Conservation (phyloP, 2,797 vertebrate genomes). For the Neosalanx taihuensis region DNA sequence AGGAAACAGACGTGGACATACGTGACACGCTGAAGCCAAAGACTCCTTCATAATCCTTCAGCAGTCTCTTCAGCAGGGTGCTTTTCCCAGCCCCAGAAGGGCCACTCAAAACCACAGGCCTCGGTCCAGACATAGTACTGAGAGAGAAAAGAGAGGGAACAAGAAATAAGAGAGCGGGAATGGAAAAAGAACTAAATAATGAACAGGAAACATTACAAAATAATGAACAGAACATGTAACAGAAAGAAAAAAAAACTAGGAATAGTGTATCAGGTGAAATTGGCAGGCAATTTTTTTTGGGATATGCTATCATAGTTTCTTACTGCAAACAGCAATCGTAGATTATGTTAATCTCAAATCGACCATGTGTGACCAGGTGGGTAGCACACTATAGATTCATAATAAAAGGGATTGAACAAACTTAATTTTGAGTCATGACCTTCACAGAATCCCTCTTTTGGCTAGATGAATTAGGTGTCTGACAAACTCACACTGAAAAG, state of each 20-base stretch:
- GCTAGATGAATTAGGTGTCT: slow-evolving; percentile 18
- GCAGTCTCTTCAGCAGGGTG: slow-evolving; percentile 88
- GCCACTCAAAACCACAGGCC: slow-evolving; percentile 92
- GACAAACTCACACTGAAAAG: background rate
- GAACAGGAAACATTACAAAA: background rate
- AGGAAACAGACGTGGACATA: slow-evolving; percentile 63
- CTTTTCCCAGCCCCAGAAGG: slow-evolving; percentile 97
- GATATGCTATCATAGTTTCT: no score
- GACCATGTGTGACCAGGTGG: no score
- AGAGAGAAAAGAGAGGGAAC: slow-evolving; percentile 4
- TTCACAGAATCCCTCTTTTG: slow-evolving; percentile 8
- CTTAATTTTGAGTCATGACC: background rate
- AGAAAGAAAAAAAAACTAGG: background rate
- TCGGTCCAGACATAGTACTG: slow-evolving; percentile 85
- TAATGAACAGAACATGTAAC: background rate
- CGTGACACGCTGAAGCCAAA: slow-evolving; percentile 98
- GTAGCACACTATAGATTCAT: background rate
- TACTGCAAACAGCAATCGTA: no score
- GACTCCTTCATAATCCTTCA: slow-evolving; percentile 84
- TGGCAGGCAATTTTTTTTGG: no score
- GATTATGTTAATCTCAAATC: no score
- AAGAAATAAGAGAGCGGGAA: background rate
- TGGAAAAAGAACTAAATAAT: background rate
- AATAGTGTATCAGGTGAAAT: no score
- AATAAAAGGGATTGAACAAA: background rate